Conservation (phyloP, 1,140 invertebrate genomes). For the Megathymus violae region DNA sequence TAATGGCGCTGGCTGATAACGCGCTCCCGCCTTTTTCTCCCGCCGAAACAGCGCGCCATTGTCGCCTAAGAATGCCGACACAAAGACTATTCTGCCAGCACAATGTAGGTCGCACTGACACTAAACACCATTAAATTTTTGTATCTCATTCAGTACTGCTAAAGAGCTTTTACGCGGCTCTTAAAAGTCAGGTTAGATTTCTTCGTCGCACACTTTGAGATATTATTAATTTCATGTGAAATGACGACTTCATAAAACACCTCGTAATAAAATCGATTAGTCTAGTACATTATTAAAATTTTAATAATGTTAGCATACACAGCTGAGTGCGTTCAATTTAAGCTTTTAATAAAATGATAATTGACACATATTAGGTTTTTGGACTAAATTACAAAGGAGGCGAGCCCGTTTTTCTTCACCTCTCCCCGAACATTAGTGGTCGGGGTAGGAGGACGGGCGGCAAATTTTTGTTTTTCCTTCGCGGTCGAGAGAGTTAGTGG, state of each 20-base stretch:
- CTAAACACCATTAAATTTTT: slow-evolving; percentile 38
- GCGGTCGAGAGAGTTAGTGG: slow-evolving; percentile 50
- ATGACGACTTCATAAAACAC: slow-evolving; percentile 11
- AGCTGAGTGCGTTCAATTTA: slow-evolving; percentile 59
- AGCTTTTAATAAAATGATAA: slow-evolving; percentile 79
- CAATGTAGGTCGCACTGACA: slow-evolving; percentile 45
- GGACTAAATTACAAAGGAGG: slow-evolving; percentile 79
- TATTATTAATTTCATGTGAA: slow-evolving; percentile 30
- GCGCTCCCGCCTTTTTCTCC: slow-evolving; percentile 80
- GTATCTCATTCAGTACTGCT: slow-evolving; percentile 28
- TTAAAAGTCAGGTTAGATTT: slow-evolving; percentile 18
- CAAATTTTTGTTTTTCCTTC: slow-evolving; percentile 81
- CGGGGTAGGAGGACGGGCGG: slow-evolving; percentile 57
- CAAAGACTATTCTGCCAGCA: slow-evolving; percentile 58
- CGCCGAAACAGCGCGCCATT: slow-evolving; percentile 73
- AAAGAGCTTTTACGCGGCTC: slow-evolving; percentile 17
- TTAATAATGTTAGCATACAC: slow-evolving; percentile 69
- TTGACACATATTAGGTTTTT: slow-evolving; percentile 80
- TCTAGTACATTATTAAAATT: slow-evolving; percentile 70
- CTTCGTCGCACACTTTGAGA: slow-evolving; percentile 1
- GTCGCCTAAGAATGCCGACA: slow-evolving; percentile 67
- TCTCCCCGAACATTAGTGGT: slow-evolving; percentile 74
- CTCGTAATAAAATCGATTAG: slow-evolving; percentile 42
- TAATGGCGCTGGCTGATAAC: slow-evolving; percentile 81
- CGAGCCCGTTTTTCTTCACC: slow-evolving; percentile 61